Base-by-base conservation (phyloP, 1,140 invertebrate genomes). In the Trichonephila inaurata region DNA sequence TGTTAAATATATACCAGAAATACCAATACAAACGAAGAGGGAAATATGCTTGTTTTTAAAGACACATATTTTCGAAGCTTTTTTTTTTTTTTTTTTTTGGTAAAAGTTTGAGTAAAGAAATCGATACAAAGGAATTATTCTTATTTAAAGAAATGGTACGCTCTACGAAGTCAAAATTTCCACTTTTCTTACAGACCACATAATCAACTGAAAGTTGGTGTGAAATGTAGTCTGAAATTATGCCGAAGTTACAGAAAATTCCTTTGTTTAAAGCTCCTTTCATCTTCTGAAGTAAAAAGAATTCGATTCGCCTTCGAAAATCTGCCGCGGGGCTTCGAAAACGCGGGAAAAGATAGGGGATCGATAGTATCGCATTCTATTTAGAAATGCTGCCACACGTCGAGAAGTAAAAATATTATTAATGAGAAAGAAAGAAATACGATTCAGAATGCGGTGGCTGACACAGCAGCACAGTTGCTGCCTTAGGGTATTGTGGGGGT, bases 391-490 rank as follows among this genome's bases (percentile, higher is more conserved):
- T 88, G 86, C 86, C 86, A 88, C 86, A 60, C 51, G 60, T 6
- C 28, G 58, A 62, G 10, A 88, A 62, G 60, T 88, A 64, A 88
- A 88, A 88, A 88, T 88, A 88, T 88, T 88, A 64, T 88, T 88
- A 88, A 88, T 88, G 86, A 88, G 86, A 89, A 60, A 24, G 58
- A 89, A 64, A 89, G 33, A 89, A 51, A 89, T 14, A 64, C 82
- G 28, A 64, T 89, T 89, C 69, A n/a, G 66, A 89, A 62, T 88
- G 64, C 86, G 18, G 40, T 60, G 44, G 86, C 86, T 88, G 86
- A 88, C 51, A 64, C 61, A 61, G 83, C 58, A 16, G 61, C 60
- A 66, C 33, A 64, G 28, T 33, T 64, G 24, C 19, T 18, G 61
- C 86, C 86, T 88, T 19, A 33, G 86, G 86, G 86, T 19, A 58